phyloP scores from a whole-genome alignment of 2,888 invertebrate genomes.

The Orthosia incerta region DNA sequence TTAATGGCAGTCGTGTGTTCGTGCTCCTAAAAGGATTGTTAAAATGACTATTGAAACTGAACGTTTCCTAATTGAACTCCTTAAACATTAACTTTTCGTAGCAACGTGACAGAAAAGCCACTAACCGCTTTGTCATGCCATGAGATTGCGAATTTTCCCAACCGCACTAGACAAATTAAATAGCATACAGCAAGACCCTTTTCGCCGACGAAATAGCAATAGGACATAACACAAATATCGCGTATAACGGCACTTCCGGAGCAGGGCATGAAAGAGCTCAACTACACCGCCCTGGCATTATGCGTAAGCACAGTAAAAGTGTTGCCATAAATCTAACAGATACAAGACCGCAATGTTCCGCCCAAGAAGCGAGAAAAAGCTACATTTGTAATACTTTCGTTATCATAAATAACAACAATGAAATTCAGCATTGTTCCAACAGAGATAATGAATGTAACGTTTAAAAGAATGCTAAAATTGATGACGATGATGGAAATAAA shows the following conservation, averaged over 20 bases:
- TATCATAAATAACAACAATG: constrained; percentile 44
- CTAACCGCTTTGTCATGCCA: constrained; percentile 27
- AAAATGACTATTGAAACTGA: constrained; percentile 11
- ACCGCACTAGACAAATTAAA: constrained; percentile 49
- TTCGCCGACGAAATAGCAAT: constrained; percentile 30
- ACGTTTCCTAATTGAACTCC: constrained; percentile 21
- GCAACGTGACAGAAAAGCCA: constrained; percentile 5
- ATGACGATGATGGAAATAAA: constrained; percentile 35
- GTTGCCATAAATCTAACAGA: constrained; percentile 75
- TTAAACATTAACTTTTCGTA: constrained; percentile 1
- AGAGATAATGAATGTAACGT: constrained; percentile 35
- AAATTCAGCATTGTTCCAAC: constrained; percentile 32
- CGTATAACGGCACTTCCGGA: constrained; percentile 32
- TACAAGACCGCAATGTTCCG: constrained; percentile 67
- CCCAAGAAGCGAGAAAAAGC: constrained; percentile 50
- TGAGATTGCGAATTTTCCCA: constrained; percentile 29
- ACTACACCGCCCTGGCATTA: constrained; percentile 64
- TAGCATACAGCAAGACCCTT: constrained; percentile 19
- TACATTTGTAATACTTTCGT: constrained; percentile 62
- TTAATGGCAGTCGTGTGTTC: constrained; percentile 26
- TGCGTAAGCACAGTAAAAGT: constrained; percentile 69
- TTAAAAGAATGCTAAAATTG: constrained; percentile 26
- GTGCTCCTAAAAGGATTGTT: constrained; percentile 16
- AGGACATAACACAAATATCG: constrained; percentile 31
- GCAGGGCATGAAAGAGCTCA: constrained; percentile 50